phyloP scores from a whole-genome alignment of 2,113 vertebrate genomes.

The Tauraco erythrolophus region DNA sequence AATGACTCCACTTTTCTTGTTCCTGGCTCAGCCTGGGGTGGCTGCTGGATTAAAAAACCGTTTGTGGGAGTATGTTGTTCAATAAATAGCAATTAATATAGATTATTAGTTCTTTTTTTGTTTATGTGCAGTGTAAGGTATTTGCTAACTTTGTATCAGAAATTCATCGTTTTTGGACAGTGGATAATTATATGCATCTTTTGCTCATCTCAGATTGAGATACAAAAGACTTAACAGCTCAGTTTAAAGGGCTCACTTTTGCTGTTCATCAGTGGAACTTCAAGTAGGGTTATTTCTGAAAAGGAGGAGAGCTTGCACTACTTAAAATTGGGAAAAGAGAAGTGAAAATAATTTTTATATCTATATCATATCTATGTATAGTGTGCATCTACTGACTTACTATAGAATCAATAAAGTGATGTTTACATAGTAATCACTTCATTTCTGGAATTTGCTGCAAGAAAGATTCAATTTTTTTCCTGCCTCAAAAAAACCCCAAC shows the following conservation, averaged over 20 bases:
- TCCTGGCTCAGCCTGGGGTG: neutral
- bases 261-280: slow-evolving; percentile 22
- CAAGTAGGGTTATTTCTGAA: slow-evolving; percentile 40
- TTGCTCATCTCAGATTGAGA: slow-evolving; percentile 13
- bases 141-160: neutral
- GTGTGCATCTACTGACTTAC: neutral
- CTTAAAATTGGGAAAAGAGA: neutral
- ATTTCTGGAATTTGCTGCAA: slow-evolving; percentile 19
- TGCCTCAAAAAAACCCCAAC: neutral
- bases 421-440: neutral
- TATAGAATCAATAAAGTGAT: slow-evolving; percentile 18
- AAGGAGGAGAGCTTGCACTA: neutral
- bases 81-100: neutral
- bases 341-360: neutral
- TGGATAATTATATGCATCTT: slow-evolving; percentile 27
- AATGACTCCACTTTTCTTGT: neutral
- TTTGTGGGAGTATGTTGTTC: neutral
- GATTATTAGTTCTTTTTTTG: neutral
- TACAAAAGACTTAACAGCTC: slow-evolving; percentile 25
- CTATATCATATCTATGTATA: neutral
- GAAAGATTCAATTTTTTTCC: neutral
- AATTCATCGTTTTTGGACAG: neutral
- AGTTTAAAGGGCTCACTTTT: slow-evolving; percentile 25
- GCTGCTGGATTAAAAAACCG: neutral
- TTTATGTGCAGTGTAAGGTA: neutral